phyloP scores from a whole-genome alignment of 2,888 invertebrate genomes.

The Alsophila aescularia region DNA sequence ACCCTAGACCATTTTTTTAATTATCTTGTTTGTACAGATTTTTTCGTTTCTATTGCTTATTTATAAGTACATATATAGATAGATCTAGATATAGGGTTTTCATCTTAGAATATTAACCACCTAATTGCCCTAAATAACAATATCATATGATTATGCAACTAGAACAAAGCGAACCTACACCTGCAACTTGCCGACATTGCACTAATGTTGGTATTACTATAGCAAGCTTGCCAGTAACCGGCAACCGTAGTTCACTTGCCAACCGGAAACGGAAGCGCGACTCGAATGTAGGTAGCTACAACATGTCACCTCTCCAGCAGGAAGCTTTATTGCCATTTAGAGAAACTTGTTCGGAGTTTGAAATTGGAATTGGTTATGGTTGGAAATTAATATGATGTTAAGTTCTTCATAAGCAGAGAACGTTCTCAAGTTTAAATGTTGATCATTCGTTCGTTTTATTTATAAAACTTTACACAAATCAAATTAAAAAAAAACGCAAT shows the following conservation, averaged over 20 bases:
- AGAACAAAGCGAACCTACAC: slow-evolving; percentile 33
- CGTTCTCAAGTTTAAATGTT: background rate
- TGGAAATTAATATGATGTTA: slow-evolving; percentile 21
- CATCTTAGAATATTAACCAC: too few relatives aligned
- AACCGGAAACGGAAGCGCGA: slow-evolving; percentile 52
- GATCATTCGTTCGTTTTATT: too few relatives aligned
- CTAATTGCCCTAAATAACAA: background rate
- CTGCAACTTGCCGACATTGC: slow-evolving; percentile 39
- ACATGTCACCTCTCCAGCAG: slow-evolving; percentile 24
- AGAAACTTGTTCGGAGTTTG: slow-evolving; percentile 34
- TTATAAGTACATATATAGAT: too few relatives aligned
- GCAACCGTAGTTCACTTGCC: slow-evolving; percentile 44
- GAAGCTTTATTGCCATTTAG: slow-evolving; percentile 41
- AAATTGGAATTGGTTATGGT: slow-evolving; percentile 33
- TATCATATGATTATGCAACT: slow-evolving; percentile 1
- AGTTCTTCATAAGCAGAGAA: too few relatives aligned
- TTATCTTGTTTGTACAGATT: too few relatives aligned
- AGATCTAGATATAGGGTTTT: too few relatives aligned
- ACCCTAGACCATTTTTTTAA: too few relatives aligned
- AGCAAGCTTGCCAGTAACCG: slow-evolving; percentile 59
- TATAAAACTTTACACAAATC: too few relatives aligned
- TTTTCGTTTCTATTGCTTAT: too few relatives aligned
- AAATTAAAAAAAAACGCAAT: too few relatives aligned
- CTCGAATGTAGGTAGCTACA: slow-evolving; percentile 34
- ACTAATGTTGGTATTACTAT: slow-evolving; percentile 51